Evolutionary conservation across 1,140 invertebrate species (phyloP), one percentile per base, ranked within the genome.

Genomic region (Caenorhabditis latens): DNA sequence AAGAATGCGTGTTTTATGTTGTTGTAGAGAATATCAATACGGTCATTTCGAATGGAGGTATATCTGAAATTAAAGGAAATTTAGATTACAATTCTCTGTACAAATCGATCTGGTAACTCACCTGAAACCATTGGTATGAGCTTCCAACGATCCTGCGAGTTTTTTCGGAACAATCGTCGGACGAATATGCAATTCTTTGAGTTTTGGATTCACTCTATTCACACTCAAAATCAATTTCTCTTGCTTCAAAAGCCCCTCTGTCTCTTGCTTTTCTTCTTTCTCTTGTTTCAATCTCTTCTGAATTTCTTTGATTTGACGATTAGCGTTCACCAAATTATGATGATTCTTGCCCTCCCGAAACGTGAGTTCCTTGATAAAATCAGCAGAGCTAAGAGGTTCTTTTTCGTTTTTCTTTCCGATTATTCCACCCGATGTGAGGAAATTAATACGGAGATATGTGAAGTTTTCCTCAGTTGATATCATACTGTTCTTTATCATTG

Each of bases 1-100:
- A 99, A 99, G 94, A 99, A 98, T 8, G 98, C 98, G 93, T 99
- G 98, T 93, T 99, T 98, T 88, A 99, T 99, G 93, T 99, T 99
- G 94, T 99, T 99, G 92, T 99, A 99, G 24, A 99, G 94, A 90
- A 99, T 98, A 92, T 99, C 98, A 1, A 99, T 97, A 95, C 99
- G 99, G 91, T 99, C 98, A 13, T 98, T 98, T 90, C 98, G 95
- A 3, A 99, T 96, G 2, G 97, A 99, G 2, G 97, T 99, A 91
- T 99, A 99, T 32, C 98, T 95, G 92, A 99, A 99, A n/a, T 86
- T n/a, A 21, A 19, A 40, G 7, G 0, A 48, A 32, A 32, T 32
- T n/a, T n/a, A n/a, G 32, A 32, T 32, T 32, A 2, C 2, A 2
- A 32, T 32, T 32, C 32, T 32, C 32, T 32, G 32, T 32, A 1